These are phyloP conservation scores for Acrossocheilus wenchowensis DNA, from an alignment of 2,797 vertebrate genomes.

Conservation along the genomic window DNA sequence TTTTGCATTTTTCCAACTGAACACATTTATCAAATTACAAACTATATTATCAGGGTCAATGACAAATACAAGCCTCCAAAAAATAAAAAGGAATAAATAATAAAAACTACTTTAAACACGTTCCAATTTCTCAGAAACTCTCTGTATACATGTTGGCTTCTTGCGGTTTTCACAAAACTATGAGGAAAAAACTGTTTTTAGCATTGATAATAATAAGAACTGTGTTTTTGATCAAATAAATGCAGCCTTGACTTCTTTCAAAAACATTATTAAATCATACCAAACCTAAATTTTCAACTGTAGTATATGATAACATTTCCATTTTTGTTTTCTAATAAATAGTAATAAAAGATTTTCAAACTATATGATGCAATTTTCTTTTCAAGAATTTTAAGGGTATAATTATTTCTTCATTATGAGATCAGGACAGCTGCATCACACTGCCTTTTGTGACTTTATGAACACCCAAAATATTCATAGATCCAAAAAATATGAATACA, in stretches of 20 bases:
- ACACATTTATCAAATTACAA: background rate
- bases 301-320: background rate
- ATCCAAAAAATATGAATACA: background rate
- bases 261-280: background rate
- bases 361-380: background rate
- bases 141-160: too few relatives aligned
- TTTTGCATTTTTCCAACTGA: background rate
- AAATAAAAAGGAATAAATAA: background rate
- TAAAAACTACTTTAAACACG: too few relatives aligned
- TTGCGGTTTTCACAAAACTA: too few relatives aligned
- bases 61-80: background rate
- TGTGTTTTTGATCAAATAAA: background rate
- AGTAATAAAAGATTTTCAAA: background rate
- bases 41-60: background rate
- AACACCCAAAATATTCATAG: background rate
- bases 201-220: background rate
- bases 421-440: background rate
- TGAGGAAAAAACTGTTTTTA: too few relatives aligned
- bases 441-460: background rate
- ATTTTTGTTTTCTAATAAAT: background rate
- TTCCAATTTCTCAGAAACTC: too few relatives aligned
- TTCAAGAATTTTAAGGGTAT: background rate
- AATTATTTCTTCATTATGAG: background rate
- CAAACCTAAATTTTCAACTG: background rate
- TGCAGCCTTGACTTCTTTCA: background rate